phyloP scores from a whole-genome alignment of 2,113 vertebrate species.

The Bagarius yarrelli region DNA sequence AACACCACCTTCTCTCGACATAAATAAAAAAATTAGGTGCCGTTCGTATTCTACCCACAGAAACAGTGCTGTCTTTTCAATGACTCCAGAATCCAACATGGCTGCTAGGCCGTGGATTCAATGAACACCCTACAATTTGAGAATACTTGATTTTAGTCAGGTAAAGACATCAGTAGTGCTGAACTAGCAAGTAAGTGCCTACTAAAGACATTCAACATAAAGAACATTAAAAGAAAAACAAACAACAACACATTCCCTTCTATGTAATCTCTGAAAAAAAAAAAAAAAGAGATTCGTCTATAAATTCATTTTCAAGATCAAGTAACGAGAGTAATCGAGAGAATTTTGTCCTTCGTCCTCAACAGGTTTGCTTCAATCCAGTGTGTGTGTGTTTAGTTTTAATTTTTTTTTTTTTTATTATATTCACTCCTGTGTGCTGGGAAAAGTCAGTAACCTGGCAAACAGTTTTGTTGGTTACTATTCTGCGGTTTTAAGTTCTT shows the following conservation, averaged over 20 bases:
- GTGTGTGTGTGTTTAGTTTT: too few relatives aligned
- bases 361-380: neutral
- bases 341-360: neutral
- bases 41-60: slow-evolving; percentile 45
- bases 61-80: slow-evolving; percentile 47
- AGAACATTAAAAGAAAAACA: slow-evolving; percentile 62
- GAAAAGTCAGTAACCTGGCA: neutral
- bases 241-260: slow-evolving; percentile 43
- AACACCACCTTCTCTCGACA: neutral
- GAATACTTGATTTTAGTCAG: slow-evolving; percentile 59
- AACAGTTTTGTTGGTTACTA: neutral
- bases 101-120: slow-evolving; percentile 31
- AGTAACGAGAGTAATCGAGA: neutral
- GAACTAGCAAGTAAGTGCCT: slow-evolving; percentile 64
- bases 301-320: slow-evolving; percentile 22
- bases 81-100: slow-evolving; percentile 39
- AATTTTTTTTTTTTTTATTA: neutral
- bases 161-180: slow-evolving; percentile 65
- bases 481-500: neutral
- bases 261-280: slow-evolving; percentile 15
- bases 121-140: slow-evolving; percentile 46
- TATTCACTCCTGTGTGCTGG: neutral
- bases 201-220: slow-evolving; percentile 62
- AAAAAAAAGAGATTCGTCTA: slow-evolving; percentile 20
- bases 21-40: slow-evolving; percentile 56